Conservation (phyloP, 2,888 invertebrate genomes). For the Physocephala rufipes region DNA sequence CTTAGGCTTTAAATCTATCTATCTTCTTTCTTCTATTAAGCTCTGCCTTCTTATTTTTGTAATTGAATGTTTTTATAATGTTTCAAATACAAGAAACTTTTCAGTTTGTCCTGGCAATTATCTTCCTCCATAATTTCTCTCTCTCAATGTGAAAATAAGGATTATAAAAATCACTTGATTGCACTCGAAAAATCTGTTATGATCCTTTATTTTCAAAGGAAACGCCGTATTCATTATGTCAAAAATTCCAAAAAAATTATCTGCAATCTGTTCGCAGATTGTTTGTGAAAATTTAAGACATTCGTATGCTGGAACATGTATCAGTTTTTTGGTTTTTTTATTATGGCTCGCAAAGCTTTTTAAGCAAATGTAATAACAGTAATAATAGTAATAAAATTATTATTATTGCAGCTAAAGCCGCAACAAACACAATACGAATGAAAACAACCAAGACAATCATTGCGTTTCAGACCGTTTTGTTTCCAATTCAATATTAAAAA, state of each 20-base stretch:
- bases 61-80: too few relatives aligned
- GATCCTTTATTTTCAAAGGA: too few relatives aligned
- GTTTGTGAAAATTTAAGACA: conserved; percentile 36
- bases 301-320: conserved; percentile 48
- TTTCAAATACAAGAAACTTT: too few relatives aligned
- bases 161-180: too few relatives aligned
- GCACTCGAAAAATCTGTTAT: too few relatives aligned
- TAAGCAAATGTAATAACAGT: conserved; percentile 54
- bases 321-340: conserved; percentile 43
- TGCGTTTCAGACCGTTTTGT: neutral
- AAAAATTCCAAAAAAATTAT: neutral
- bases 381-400: conserved; percentile 48
- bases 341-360: conserved; percentile 8
- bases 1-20: too few relatives aligned
- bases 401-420: conserved; percentile 49
- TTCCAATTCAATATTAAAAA: conserved; percentile 29
- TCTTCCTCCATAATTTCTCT: too few relatives aligned
- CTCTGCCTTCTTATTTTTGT: too few relatives aligned
- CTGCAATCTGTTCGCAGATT: neutral
- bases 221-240: too few relatives aligned
- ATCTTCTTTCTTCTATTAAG: too few relatives aligned
- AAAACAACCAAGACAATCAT: neutral
- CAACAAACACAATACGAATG: conserved; percentile 41
- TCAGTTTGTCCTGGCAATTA: too few relatives aligned
- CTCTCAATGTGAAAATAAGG: too few relatives aligned